phyloP scores from a whole-genome alignment of 2,888 invertebrate species.

The Myathropa florea region DNA sequence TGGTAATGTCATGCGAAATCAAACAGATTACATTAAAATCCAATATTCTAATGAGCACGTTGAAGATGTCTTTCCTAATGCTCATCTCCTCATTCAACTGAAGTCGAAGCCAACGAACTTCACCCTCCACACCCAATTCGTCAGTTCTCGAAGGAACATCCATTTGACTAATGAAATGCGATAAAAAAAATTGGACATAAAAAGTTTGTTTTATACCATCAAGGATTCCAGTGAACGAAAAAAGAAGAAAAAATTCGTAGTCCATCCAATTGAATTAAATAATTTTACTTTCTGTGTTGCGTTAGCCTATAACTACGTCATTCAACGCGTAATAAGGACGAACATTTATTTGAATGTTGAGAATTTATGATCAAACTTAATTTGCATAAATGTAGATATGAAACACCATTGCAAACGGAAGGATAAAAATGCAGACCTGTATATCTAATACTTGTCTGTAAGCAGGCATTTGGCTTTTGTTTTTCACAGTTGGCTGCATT shows the following conservation, averaged over 20 bases:
- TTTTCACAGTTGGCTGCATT: background rate
- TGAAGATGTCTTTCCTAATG: slow-evolving; percentile 11
- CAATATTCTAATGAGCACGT: slow-evolving; percentile 33
- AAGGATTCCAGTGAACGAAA: slow-evolving; percentile 7
- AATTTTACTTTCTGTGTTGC: slow-evolving; percentile 1
- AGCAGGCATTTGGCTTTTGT: background rate
- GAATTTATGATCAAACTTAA: slow-evolving; percentile 28
- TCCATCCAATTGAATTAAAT: slow-evolving; percentile 27
- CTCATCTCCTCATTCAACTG: background rate
- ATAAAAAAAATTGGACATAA: slow-evolving; percentile 26
- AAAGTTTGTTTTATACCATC: slow-evolving; percentile 29
- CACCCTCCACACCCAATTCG: background rate
- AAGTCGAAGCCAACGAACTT: background rate
- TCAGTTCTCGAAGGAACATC: background rate
- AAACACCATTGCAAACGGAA: background rate
- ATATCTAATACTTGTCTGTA: background rate
- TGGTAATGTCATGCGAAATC: slow-evolving; percentile 32
- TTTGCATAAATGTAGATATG: slow-evolving; percentile 28
- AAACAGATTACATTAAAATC: slow-evolving; percentile 35
- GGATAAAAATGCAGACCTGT: background rate
- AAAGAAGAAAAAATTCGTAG: background rate
- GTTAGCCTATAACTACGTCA: slow-evolving; percentile 21
- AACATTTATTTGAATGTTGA: slow-evolving; percentile 16
- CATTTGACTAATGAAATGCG: slow-evolving; percentile 32
- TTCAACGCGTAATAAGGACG: slow-evolving; percentile 20